Evolutionary conservation across 2,113 vertebrate genomes (phyloP), one percentile per base, ranked within the genome.

Genomic region (Catharus fuscescens): DNA sequence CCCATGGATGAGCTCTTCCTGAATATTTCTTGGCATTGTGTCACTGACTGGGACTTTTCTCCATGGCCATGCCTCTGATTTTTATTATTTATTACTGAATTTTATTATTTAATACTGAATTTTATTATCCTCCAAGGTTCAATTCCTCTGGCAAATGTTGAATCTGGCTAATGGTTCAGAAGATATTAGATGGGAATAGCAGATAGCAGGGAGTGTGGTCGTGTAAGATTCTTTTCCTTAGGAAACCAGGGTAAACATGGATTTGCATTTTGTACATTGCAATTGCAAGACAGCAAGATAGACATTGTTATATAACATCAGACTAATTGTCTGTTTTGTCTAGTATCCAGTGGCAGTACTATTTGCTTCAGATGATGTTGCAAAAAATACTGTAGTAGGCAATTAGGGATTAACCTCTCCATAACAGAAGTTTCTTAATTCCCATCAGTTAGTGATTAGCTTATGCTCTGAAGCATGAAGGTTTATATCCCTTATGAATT

Each of bases 391-490:
- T 80, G 78, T 87, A 95, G 80, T 88, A 89, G 93, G 90, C 94
- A 96, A 95, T 95, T 97, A 95, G 50, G 90, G 91, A 97, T 95
- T 96, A 95, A 97, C 94, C 88, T 96, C 95, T 95, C 91, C 93
- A 91, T 80, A 96, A 95, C 91, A 95, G 84, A 95, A 96, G 78
- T 95, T 96, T 95, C 78, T 93, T 95, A 95, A 95, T 95, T 96
- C 94, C 93, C 95, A 97, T 97, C 95, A 95, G 94, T 94, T 93
- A 92, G 66, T 95, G 94, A 96, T 95, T 97, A 97, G 91, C 71
- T 97, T 95, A 95, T 92, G 84, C 94, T 95, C 89, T 97, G 94
- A 96, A 95, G 95, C 95, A 95, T 96, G 93, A 95, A 96, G 70
- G 70, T 88, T 95, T 95, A 91, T 92, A 92, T 95, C 91, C 95